phyloP scores from a whole-genome alignment of 1,140 invertebrate species.

The Sogatella furcifera region DNA sequence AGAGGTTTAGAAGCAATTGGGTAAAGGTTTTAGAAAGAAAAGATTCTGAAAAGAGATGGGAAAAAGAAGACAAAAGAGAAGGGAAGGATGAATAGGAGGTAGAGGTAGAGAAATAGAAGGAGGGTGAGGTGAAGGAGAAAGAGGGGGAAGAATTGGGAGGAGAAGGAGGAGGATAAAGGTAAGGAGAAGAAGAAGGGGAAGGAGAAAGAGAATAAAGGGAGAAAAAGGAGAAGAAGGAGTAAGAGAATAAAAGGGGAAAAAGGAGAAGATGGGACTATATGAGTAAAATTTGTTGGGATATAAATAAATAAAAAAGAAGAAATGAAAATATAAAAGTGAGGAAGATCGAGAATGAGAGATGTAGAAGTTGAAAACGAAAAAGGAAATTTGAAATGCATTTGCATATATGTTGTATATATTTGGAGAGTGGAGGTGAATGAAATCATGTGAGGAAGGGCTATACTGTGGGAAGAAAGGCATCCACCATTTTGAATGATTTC shows the following conservation, averaged over 20 bases:
- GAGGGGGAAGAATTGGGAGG: background rate
- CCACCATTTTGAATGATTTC: no score
- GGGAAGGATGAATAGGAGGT: background rate
- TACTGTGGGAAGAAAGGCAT: no score
- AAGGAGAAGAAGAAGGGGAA: background rate
- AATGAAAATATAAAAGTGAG: no score
- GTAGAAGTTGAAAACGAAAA: no score
- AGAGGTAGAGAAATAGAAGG: background rate
- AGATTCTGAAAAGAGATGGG: no score
- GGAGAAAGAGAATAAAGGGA: background rate
- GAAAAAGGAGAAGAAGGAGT: background rate
- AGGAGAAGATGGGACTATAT: background rate
- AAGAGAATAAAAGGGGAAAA: background rate
- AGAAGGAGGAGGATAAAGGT: background rate
- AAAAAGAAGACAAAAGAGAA: background rate
- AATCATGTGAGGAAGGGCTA: no score
- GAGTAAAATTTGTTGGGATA: background rate
- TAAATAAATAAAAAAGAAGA: constrained; percentile 33
- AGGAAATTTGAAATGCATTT: no score
- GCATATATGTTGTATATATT: no score
- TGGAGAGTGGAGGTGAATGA: no score
- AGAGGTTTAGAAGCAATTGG: no score
- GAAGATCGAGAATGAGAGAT: no score
- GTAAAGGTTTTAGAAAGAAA: no score
- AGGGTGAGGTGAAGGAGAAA: background rate